phyloP scores from a whole-genome alignment of 2,797 vertebrate genomes.

The Eulemur rubriventer region DNA sequence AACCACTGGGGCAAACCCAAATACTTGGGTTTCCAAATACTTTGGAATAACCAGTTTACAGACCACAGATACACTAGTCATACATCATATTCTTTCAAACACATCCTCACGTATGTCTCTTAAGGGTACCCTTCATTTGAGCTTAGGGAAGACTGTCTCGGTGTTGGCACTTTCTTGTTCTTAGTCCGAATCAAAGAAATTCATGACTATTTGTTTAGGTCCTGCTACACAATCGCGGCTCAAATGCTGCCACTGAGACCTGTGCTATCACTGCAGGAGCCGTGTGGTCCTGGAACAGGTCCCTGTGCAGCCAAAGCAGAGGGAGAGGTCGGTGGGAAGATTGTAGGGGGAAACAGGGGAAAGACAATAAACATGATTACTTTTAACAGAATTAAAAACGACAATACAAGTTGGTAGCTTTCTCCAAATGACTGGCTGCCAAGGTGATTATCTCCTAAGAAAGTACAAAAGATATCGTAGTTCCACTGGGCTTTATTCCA shows the following conservation, averaged over 20 bases:
- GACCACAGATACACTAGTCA: background rate
- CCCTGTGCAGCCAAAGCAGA: background rate
- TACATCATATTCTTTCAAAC: background rate
- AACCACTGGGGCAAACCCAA: background rate
- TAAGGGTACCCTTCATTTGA: background rate
- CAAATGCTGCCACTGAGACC: background rate
- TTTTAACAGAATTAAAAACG: background rate
- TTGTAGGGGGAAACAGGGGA: background rate
- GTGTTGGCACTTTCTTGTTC: background rate
- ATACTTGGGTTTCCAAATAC: background rate
- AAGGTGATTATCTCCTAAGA: background rate
- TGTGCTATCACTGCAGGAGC: background rate
- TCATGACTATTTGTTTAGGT: background rate
- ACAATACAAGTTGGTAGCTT: background rate
- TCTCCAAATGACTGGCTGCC: background rate
- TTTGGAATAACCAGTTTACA: background rate
- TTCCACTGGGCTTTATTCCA: background rate
- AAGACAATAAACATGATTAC: background rate
- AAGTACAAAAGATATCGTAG: background rate
- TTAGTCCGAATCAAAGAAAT: background rate
- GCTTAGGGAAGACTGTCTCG: background rate
- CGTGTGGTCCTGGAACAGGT: background rate
- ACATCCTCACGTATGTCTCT: background rate
- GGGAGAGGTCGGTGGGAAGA: background rate
- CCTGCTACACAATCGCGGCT: background rate